Evolutionary conservation across 2,888 invertebrate genomes (phyloP).

Genomic region (Lepas anatifera): DNA sequence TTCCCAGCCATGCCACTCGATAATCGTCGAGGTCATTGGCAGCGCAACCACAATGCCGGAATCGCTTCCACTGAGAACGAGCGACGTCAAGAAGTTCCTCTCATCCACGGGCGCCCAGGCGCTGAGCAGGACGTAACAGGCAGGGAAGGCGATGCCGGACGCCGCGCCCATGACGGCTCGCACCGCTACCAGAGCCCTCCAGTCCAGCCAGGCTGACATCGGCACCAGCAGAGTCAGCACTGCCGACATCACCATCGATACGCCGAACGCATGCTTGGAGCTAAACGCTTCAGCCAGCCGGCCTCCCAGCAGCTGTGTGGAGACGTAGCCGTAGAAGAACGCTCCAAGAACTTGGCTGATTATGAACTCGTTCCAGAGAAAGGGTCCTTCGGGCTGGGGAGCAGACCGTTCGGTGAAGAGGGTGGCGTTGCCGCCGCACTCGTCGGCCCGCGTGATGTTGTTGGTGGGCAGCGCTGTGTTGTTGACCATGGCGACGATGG

Average conservation of each 20-base stretch:
- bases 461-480: conserved; percentile 16
- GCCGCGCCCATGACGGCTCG: conserved; percentile 31
- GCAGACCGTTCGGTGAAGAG: no score
- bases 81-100: conserved; percentile 69
- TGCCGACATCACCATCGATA: conserved; percentile 28
- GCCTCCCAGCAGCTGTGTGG: conserved; percentile 34
- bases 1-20: conserved; percentile 70
- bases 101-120: conserved; percentile 91
- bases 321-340: conserved; percentile 34
- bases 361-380: conserved; percentile 31
- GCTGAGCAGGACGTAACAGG: conserved; percentile 82
- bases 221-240: conserved; percentile 33
- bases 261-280: conserved; percentile 34
- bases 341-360: conserved; percentile 32
- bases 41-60: conserved; percentile 82
- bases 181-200: conserved; percentile 27
- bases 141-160: conserved; percentile 82
- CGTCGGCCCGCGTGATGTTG: conserved; percentile 13
- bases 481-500: conserved; percentile 67
- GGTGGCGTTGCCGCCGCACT: conserved; percentile 12
- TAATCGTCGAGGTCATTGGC: conserved; percentile 72
- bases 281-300: conserved; percentile 37
- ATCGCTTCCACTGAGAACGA: conserved; percentile 43
- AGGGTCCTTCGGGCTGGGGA: conserved; percentile 28
- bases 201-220: conserved; percentile 29